Base-by-base conservation (phyloP, 2,113 vertebrate species). In the Saccopteryx bilineata region DNA sequence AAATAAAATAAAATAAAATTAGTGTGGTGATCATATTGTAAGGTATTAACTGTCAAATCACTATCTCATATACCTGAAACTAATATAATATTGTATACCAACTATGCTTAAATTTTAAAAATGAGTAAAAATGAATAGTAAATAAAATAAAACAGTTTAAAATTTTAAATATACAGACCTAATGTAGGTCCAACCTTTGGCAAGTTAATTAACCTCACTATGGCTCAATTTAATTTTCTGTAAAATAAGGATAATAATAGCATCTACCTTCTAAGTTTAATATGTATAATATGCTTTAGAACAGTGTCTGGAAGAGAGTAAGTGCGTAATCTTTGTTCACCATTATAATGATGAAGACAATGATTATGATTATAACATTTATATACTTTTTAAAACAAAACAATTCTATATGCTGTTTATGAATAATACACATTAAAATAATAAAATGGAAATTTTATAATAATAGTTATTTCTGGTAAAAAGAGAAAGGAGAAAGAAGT, bases 331-430 rank as follows among this genome's bases (percentile, higher is more conserved):
- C 60, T 48, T 1, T 66, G 23, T 48, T 92, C 28, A 69, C 39
- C 5, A 12, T 9, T 21, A 75, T 60, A 4, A 65, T n/a, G 3
- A 48, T 58, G 15, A n/a, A 1, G 31, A 33, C 5, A n/a, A 50
- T 23, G 5, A 66, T 58, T 21, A 26, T 54, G 9, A 18, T 91
- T 33, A 58, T 54, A 33, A 31, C n/a, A 50, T 65, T 60, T 71
- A 78, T 31, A 83, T 56, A 74, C 24, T 24, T 89, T 90, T 79
- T 26, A 76, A 90, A 63, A 52, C 66, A 46, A 83, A 80, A 68
- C 9, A 54, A 46, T 31, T 18, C 24, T 72, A 5, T 26, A 54
- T 72, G 1, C 74, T 76, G 1, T 68, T 92, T 72, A 63, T 87
- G 60, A 13, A 69, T 74, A 65, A 56, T 50, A 74, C 6, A 74